These are phyloP conservation scores for Schizopygopsis malacanthus DNA, from an alignment of 2,797 vertebrate genomes.

Conservation along the genomic window DNA sequence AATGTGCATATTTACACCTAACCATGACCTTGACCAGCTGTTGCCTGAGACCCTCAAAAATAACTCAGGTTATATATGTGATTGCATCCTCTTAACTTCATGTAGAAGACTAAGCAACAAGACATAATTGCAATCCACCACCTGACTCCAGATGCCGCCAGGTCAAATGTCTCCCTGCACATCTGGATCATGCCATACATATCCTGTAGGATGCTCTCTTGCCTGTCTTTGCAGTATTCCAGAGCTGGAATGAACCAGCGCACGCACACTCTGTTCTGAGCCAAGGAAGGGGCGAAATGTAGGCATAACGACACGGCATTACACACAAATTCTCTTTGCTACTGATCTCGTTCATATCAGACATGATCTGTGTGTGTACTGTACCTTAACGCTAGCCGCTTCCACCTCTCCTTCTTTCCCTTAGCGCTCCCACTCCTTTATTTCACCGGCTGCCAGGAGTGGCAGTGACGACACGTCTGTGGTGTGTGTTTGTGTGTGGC, in stretches of 20 bases:
- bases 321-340: conserved; percentile 59
- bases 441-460: conserved; percentile 73
- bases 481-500: conserved; percentile 55
- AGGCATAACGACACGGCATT: conserved; percentile 42
- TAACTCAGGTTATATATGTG: not conserved
- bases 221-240: conserved; percentile 19
- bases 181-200: conserved; percentile 31
- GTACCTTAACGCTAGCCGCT: conserved; percentile 53
- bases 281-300: conserved; percentile 51
- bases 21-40: conserved; percentile 49
- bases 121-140: conserved; percentile 18
- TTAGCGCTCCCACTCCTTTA: conserved; percentile 62
- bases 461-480: conserved; percentile 65
- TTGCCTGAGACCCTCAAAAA: conserved; percentile 13
- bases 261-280: conserved; percentile 18
- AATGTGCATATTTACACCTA: conserved; percentile 19
- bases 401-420: conserved; percentile 33
- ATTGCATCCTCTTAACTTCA: conserved; percentile 21
- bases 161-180: conserved; percentile 31
- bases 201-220: conserved; percentile 18
- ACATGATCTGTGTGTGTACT: conserved; percentile 49
- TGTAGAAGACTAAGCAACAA: conserved; percentile 30
- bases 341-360: conserved; percentile 48
- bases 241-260: conserved; percentile 15
- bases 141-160: conserved; percentile 29